Base-by-base conservation (phyloP, 2,888 invertebrate species). In the Operophtera brumata region DNA sequence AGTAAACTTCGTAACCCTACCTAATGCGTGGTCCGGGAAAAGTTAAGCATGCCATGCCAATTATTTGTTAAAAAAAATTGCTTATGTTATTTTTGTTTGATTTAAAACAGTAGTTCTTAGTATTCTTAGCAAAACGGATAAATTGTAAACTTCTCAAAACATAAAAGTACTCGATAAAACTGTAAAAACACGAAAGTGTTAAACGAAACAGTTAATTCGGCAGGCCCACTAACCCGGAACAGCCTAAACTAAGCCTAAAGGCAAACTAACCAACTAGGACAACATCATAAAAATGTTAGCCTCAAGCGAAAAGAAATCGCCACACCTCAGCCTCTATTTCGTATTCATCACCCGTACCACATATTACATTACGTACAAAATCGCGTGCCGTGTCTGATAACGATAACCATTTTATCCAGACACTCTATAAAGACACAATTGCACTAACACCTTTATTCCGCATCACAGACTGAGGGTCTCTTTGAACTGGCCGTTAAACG, bases 301-400 rank as follows among this genome's bases (percentile, higher is more conserved):
- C 67, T 59, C 65, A 42, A 66, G 73, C 70, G 73, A 78, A 77
- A 80, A 78, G 75, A 82, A 82, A 79, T 78, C 77, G 73, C 79
- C 80, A 70, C 82, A 82, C 78, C 80, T 82, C 62, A 62, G 59
- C 73, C 80, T 14, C 77, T 83, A 78, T 80, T 88, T 84, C 62
- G 77, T 85, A 87, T 87, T 78, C 87, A 83, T 77, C 77, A 75
- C 75, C 64, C 77, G 84, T 84, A 75, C 64, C 70, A 73, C 80
- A 83, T 86, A 87, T 86, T 82, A 83, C 82, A 79, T 86, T 85
- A 84, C 86, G 74, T 68, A 73, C 70, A 74, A 75, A 82, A 84
- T 86, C 82, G 84, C 86, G 82, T 84, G 84, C 80, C 70, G 67
- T 71, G 73, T 57, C 67, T 69, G 83, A 86, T 84, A 85, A 81